A percentile compares a stretch with the other conserved stretches of the same genome.
These are phyloP conservation scores for Isoperla grammatica DNA, from an alignment of 2,888 invertebrate genomes.

Conservation along the genomic window DNA sequence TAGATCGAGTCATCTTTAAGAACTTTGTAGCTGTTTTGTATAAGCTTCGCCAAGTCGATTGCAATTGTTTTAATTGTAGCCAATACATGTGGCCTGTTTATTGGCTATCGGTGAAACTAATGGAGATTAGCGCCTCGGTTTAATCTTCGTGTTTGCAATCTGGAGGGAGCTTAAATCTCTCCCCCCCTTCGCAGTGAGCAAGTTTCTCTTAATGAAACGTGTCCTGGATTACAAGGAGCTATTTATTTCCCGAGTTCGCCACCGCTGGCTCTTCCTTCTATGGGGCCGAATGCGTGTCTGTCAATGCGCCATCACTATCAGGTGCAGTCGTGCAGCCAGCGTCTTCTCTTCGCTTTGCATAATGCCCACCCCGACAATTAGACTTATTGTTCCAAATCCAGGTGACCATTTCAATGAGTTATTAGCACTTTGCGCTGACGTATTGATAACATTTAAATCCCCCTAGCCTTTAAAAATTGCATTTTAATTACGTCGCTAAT, in stretches of 20 bases:
- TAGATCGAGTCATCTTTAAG: no score
- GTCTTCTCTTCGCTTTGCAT: no score
- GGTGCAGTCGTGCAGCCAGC: not conserved
- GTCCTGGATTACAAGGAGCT: conserved; percentile 26
- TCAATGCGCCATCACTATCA: no score
- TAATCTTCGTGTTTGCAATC: conserved; percentile 18
- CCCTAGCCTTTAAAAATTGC: conserved; percentile 27
- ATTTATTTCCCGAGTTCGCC: conserved; percentile 26
- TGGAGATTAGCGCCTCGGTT: not conserved
- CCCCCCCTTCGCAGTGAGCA: conserved; percentile 5
- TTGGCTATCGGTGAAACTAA: no score
- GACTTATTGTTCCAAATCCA: conserved; percentile 5
- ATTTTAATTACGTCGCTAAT: conserved; percentile 30
- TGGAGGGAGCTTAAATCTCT: conserved; percentile 3
- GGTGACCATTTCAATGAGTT: conserved; percentile 26
- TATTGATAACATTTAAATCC: conserved; percentile 27
- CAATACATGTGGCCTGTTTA: no score
- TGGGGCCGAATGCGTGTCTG: no score
- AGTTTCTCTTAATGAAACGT: conserved; percentile 28
- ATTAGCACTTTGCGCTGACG: conserved; percentile 20
- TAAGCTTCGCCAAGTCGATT: no score
- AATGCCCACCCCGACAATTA: not conserved
- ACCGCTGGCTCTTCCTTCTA: no score
- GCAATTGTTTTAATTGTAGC: no score
- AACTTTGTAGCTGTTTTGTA: no score